Evolutionary conservation across 2,797 vertebrate species (phyloP), one percentile per base, ranked within the genome.

Genomic region (Neosalanx taihuensis): DNA sequence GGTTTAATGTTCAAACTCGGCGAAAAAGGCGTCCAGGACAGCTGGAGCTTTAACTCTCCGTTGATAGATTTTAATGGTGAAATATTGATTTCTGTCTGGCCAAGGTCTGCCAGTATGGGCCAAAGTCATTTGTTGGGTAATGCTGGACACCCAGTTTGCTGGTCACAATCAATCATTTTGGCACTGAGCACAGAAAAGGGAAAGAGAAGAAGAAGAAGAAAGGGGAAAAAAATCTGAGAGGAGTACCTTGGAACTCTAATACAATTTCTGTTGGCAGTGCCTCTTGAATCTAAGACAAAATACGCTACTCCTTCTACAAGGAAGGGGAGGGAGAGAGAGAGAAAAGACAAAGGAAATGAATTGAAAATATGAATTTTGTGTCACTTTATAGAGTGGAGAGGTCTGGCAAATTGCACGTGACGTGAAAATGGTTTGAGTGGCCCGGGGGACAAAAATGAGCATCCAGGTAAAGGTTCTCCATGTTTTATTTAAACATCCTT

Each of bases 1-100:
- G 91, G 91, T 96, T 95, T 95, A 95, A 96, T 95, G 94, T 95
- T 92, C 90, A 88, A 90, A 91, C 89, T 89, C 89, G 88, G 91
- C 91, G 91, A 93, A 92, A 95, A 93, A 93, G 92, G 92, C 91
- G 92, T 91, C 92, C 90, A 88, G 90, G 93, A 93, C 93, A 94
- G 93, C 93, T 93, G 93, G 91, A 88, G 91, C 91, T 87, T 92
- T 93, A 94, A 93, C 93, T 93, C 93, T 93, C 91, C 91, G 93
- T 90, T 97, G 94, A 96, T 95, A 94, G 95, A 96, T 96, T 96
- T 95, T 95, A 96, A 96, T 95, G 93, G 95, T 96, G 94, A 96
- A 95, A 94, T 96, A 97, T 97, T 94, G 95, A 96, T 97, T 95
- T 95, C 93, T 95, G 95, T 95, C 93, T 92, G 91, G 93, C 94